Conservation (phyloP, 2,888 invertebrate genomes). For the Epistrophe grossulariae region DNA sequence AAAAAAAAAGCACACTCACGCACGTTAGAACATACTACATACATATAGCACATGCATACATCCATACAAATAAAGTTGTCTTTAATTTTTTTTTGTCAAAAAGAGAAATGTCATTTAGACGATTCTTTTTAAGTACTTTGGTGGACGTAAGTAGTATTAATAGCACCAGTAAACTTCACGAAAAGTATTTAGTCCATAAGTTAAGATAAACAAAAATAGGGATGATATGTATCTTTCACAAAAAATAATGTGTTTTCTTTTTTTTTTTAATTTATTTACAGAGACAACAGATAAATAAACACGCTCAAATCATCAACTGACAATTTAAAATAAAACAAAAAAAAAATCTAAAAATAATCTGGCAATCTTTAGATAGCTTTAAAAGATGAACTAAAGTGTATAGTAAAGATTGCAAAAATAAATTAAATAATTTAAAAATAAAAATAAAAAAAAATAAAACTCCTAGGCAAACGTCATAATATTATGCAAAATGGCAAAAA, state of each 20-base stretch:
- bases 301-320: constrained; percentile 60
- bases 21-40: constrained; percentile 36
- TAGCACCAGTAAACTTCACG: constrained; percentile 72
- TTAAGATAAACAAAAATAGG: constrained; percentile 34
- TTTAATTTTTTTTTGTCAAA: constrained; percentile 30
- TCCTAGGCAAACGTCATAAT: constrained; percentile 50
- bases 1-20: constrained; percentile 37
- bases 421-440: not conserved
- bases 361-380: constrained; percentile 71
- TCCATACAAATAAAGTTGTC: constrained; percentile 37
- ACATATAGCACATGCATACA: not conserved
- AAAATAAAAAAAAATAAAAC: not conserved
- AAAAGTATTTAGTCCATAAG: constrained; percentile 71
- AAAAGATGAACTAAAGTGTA: constrained; percentile 54
- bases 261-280: constrained; percentile 44
- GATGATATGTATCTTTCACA: not conserved
- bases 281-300: constrained; percentile 50
- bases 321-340: constrained; percentile 18
- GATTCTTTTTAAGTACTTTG: constrained; percentile 45
- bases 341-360: constrained; percentile 40
- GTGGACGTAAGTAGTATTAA: constrained; percentile 57
- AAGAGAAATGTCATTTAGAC: constrained; percentile 72
- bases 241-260: constrained; percentile 10
- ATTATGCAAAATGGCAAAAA: constrained; percentile 74
- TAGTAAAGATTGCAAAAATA: constrained; percentile 61